These are phyloP conservation scores for Andricus quercusramuli DNA, from an alignment of 2,888 invertebrate genomes.

Conservation along the genomic window DNA sequence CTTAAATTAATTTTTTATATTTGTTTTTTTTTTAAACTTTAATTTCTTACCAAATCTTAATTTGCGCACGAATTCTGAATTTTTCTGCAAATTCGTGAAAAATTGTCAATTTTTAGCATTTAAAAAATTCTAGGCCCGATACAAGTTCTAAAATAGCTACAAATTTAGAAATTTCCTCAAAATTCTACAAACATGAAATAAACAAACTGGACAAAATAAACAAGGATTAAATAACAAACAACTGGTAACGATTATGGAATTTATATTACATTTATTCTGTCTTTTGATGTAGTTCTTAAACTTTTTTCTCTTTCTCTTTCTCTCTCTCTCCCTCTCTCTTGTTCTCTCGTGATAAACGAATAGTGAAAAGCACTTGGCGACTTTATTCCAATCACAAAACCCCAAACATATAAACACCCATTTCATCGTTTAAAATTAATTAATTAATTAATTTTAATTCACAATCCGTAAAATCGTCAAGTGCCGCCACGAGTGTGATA, in stretches of 20 bases:
- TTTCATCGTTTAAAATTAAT: constrained; percentile 19
- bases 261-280: constrained; percentile 78
- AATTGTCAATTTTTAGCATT: neutral
- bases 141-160: neutral
- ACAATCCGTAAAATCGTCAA: constrained; percentile 53
- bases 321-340: constrained; percentile 53
- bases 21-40: too few relatives aligned
- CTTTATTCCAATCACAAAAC: constrained; percentile 50
- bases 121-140: too few relatives aligned
- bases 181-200: neutral
- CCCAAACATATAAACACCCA: constrained; percentile 40
- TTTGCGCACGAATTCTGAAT: neutral
- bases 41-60: too few relatives aligned
- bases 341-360: constrained; percentile 57
- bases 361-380: constrained; percentile 57
- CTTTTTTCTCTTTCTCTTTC: constrained; percentile 54
- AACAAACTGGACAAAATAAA: constrained; percentile 5
- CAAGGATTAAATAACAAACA: constrained; percentile 18
- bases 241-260: constrained; percentile 68
- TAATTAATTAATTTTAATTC: constrained; percentile 21
- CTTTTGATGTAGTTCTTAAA: constrained; percentile 68
- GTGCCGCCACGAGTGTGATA: constrained; percentile 63
- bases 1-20: too few relatives aligned
- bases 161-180: neutral
- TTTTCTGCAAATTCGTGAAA: neutral